phyloP scores from a whole-genome alignment of 2,888 invertebrate species.

The Rotaria socialis region DNA sequence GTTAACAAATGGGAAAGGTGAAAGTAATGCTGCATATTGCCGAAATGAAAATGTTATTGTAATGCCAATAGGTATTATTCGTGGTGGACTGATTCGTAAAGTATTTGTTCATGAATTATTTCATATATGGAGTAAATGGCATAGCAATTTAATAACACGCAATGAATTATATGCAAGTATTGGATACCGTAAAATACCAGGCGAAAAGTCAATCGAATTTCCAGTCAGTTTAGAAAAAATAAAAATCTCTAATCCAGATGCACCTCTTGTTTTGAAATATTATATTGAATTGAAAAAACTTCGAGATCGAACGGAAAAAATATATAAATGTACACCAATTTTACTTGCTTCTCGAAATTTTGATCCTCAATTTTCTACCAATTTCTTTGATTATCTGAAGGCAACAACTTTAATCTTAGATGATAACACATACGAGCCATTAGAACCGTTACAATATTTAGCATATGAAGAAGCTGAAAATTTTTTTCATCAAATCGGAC shows the following conservation, averaged over 20 bases:
- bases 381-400: neutral
- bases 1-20: neutral
- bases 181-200: neutral
- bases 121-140: neutral
- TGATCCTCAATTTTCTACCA: neutral
- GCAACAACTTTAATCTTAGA: neutral
- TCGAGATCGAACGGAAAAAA: neutral
- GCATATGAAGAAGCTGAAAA: neutral
- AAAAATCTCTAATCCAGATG: neutral
- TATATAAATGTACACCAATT: neutral
- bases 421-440: neutral
- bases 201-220: neutral
- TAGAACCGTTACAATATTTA: neutral
- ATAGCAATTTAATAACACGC: neutral
- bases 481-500: neutral
- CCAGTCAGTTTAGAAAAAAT: neutral
- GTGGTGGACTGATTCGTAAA: neutral
- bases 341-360: neutral
- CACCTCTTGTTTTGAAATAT: neutral
- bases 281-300: neutral
- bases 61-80: neutral
- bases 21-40: neutral
- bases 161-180: neutral
- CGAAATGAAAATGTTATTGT: neutral
- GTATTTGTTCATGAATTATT: slow-evolving; percentile 6